phyloP scores from a whole-genome alignment of 1,140 invertebrate genomes.

The Papilio helenus region DNA sequence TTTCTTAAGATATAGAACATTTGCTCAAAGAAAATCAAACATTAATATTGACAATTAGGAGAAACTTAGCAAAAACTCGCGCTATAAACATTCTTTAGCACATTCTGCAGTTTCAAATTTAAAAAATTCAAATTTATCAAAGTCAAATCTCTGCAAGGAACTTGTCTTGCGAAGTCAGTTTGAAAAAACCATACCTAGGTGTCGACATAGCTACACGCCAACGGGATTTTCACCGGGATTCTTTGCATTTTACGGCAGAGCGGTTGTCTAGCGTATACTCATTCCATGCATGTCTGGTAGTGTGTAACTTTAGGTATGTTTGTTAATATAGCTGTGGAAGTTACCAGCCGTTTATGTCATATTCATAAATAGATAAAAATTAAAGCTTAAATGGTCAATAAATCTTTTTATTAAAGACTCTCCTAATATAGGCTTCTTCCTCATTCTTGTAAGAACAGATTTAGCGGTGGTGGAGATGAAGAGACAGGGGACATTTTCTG shows the following conservation, averaged over 20 bases:
- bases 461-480: too few species aligned
- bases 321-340: neutral
- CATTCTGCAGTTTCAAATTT: neutral
- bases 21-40: neutral
- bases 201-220: neutral
- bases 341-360: neutral
- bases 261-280: constrained; percentile 15
- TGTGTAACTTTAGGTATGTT: neutral
- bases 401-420: too few species aligned
- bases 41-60: neutral
- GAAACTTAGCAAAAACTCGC: neutral
- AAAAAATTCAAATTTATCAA: neutral
- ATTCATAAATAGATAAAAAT: neutral
- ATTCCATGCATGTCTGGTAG: neutral
- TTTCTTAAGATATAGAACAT: neutral
- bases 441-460: too few species aligned
- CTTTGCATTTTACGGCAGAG: neutral
- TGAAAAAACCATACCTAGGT: neutral
- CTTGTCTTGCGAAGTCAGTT: neutral
- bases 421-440: too few species aligned
- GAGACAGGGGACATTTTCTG: too few species aligned
- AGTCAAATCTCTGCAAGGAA: neutral
- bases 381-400: too few species aligned
- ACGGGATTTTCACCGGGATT: neutral
- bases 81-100: too few species aligned